These are phyloP conservation scores for Oncorhynchus nerka DNA, from an alignment of 2,113 vertebrate species.

Conservation along the genomic window DNA sequence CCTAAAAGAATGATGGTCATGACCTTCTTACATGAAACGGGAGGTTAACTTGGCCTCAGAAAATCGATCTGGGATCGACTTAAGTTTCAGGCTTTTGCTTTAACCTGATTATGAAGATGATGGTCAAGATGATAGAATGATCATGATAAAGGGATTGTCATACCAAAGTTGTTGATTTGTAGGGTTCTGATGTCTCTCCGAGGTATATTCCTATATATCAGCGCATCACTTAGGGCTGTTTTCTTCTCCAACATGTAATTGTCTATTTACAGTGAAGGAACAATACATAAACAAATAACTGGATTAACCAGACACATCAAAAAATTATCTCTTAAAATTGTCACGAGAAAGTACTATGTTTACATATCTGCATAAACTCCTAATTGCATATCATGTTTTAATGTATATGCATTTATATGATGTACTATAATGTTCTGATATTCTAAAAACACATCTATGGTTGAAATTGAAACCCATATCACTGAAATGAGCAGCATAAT, in stretches of 20 bases:
- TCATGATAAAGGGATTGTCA: neutral
- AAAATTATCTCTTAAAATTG: neutral
- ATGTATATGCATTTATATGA: too few relatives aligned
- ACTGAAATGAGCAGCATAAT: neutral
- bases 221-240: conserved; percentile 36
- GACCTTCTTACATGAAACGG: too few relatives aligned
- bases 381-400: neutral
- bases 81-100: too few relatives aligned
- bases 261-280: conserved; percentile 26
- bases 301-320: neutral
- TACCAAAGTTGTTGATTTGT: conserved; percentile 62
- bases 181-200: conserved; percentile 58
- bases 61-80: too few relatives aligned
- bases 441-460: neutral
- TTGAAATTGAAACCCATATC: neutral
- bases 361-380: neutral
- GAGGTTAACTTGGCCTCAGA: too few relatives aligned
- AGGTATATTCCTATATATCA: conserved; percentile 52
- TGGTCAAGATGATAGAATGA: neutral
- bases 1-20: too few relatives aligned
- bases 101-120: neutral
- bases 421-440: neutral
- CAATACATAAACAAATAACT: neutral
- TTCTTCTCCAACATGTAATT: conserved; percentile 49
- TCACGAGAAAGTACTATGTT: neutral